Base-by-base conservation (phyloP, 2,113 vertebrate species). In the Ictidomys tridecemlineatus region DNA sequence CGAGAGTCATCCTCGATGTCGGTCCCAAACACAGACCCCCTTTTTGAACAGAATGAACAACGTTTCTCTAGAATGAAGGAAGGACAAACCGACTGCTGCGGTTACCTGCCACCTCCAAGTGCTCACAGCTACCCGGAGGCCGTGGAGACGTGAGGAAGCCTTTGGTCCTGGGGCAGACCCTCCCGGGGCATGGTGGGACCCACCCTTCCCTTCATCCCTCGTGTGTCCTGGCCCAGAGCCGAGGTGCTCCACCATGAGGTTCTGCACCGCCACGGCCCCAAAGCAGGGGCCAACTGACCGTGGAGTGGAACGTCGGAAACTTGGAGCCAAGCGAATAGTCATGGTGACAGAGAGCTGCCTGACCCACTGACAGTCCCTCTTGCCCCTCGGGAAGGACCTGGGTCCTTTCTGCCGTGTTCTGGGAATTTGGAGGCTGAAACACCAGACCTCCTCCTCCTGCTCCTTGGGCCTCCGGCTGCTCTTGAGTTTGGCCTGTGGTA, bases 21-120 rank as follows among this genome's bases (percentile, higher is more conserved):
- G n/a, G 42, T 56, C 14, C 4, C 85, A 84, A 76, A 51, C 18
- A 37, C 42, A 10, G 48, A 48, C 48, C 13, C 74, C 53, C 20
- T 24, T 88, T n/a, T 84, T 76, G 79, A 61, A 91, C 13, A 87
- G 76, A 56, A 63, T 70, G 22, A 94, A 61, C 58, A 69, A 37
- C 30, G 34, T 82, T 67, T 76, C 80, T 56, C 70, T 22, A 85
- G 67, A 18, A 11, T 39, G 61, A 56, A 94, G 45, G 82, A 34
- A 77, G 11, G 18, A 61, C 63, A 26, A 24, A 45, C 6, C 63
- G 1, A 16, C 42, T 24, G 2, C 30, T n/a, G 10, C 20, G 1
- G 2, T 8, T n/a, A 5, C 3, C 30, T 74, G 16, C 63, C 24
- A 14, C 16, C n/a, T 32, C 5, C 82, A 51, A 85, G 67, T 45